Base-by-base conservation (phyloP, 2,888 invertebrate species). In the Rutpela maculata region DNA sequence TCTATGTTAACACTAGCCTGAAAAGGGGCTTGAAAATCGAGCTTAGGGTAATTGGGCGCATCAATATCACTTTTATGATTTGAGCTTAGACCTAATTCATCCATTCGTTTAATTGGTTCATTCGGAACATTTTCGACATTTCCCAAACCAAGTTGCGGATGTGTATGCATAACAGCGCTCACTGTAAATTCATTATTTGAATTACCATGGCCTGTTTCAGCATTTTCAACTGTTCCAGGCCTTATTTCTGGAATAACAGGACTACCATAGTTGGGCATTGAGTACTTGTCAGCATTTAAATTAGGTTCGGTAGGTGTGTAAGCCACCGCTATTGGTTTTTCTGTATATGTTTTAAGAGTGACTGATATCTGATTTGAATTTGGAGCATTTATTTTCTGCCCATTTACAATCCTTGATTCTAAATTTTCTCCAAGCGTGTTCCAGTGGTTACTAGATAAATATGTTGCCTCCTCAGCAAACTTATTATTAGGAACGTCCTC, bases 11-110 rank as follows among this genome's bases (percentile, higher is more conserved):
- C 90, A 83, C 94, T 94, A 0, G 94, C 94, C 63, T 93, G 92
- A 83, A 94, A 94, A 0, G 94, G 94, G 0, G 94, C 94, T 91
- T 93, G 93, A 82, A 94, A 94, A 79, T 92, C 93, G 5, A 91
- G 89, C 5, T 91, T 90, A 10, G 83, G 79, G 17, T 74, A 76
- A 62, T 78, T 43, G 10, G 78, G 82, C 15, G 77, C 56, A 62
- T 84, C 82, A 17, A 77, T 63, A 57, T 84, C 83, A 22, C 76
- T 78, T 75, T 78, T 80, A 65, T 85, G 82, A 69, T 84, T 82
- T 10, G 57, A 22, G n/a, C 72, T 74, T n/a, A 50, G 31, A 55
- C 17, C 26, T 38, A 31, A 50, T 70, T 71, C 59, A 71, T 63
- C 75, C 69, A 72, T 59, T 31, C 56, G 65, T 70, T 76, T 72